phyloP scores from a whole-genome alignment of 2,888 invertebrate genomes.

The Dioctria linearis region DNA sequence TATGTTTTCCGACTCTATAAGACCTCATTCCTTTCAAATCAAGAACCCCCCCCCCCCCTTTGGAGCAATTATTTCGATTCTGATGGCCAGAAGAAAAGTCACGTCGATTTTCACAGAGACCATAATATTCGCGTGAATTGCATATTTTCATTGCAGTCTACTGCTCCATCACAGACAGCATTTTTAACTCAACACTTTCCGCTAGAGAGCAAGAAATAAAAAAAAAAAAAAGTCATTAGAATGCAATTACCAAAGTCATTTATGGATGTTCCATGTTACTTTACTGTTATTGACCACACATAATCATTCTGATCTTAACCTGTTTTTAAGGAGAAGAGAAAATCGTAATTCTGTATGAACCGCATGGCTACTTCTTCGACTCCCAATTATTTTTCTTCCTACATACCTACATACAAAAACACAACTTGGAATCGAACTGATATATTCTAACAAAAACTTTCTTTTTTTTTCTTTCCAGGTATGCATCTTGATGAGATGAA shows the following conservation, averaged over 20 bases:
- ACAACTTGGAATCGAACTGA: neutral
- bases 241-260: constrained; percentile 21
- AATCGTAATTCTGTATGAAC: constrained; percentile 19
- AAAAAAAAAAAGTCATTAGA: constrained; percentile 18
- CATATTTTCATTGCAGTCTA: neutral
- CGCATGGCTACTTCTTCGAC: too few species aligned
- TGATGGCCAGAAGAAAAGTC: constrained; percentile 10
- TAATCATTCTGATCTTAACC: constrained; percentile 22
- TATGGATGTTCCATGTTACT: constrained; percentile 24
- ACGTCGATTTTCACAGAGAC: constrained; percentile 16
- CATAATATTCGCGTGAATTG: neutral
- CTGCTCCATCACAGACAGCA: neutral
- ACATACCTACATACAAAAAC: neutral
- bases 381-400: too few species aligned
- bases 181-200: constrained; percentile 16
- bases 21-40: too few species aligned
- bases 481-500: neutral
- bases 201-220: neutral
- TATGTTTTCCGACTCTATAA: too few species aligned
- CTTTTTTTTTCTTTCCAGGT: constrained; percentile 24
- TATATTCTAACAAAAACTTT: constrained; percentile 11
- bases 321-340: constrained; percentile 27
- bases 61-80: constrained; percentile 35
- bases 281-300: constrained; percentile 24
- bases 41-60: neutral